phyloP scores from a whole-genome alignment of 2,888 invertebrate genomes.

The Nomada ruficornis region DNA sequence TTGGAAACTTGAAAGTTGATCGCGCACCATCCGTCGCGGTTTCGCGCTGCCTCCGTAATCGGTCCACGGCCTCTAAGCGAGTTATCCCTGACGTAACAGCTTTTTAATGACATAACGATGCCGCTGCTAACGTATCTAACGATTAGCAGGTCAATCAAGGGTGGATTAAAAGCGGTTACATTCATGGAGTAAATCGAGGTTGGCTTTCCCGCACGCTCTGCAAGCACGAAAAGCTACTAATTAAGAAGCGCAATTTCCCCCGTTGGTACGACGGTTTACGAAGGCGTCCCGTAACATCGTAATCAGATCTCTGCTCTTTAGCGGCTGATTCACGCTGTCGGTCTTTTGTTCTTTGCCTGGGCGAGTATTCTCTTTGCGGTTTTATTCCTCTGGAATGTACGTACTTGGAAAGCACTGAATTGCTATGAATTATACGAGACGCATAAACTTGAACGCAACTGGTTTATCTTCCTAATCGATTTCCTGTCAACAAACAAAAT shows the following conservation, averaged over 20 bases:
- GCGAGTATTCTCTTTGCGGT: too few relatives aligned
- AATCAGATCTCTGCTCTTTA: conserved; percentile 49
- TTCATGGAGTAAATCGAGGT: conserved; percentile 55
- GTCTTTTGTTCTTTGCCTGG: neutral
- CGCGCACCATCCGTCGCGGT: conserved; percentile 33
- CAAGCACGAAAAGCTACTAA: conserved; percentile 51
- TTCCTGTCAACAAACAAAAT: neutral
- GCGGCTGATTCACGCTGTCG: conserved; percentile 12
- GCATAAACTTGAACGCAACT: neutral
- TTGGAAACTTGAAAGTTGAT: conserved; percentile 40
- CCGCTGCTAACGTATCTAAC: conserved; percentile 40
- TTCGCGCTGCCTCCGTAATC: conserved; percentile 31
- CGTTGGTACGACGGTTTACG: conserved; percentile 30
- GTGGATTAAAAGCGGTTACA: conserved; percentile 65
- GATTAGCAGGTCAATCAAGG: conserved; percentile 57
- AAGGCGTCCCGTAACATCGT: conserved; percentile 35
- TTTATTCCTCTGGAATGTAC: neutral
- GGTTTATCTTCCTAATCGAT: neutral
- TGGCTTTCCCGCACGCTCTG: conserved; percentile 13
- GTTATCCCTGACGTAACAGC: conserved; percentile 45
- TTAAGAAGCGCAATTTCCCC: conserved; percentile 50
- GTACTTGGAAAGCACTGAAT: too few relatives aligned
- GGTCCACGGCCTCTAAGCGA: conserved; percentile 11
- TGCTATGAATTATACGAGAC: neutral
- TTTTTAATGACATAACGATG: conserved; percentile 59